Percentiles rank a stretch among this genome's conserved stretches.
These are phyloP conservation scores for Plagiodera versicolora DNA, from an alignment of 2,888 invertebrate species.

Conservation along the genomic window DNA sequence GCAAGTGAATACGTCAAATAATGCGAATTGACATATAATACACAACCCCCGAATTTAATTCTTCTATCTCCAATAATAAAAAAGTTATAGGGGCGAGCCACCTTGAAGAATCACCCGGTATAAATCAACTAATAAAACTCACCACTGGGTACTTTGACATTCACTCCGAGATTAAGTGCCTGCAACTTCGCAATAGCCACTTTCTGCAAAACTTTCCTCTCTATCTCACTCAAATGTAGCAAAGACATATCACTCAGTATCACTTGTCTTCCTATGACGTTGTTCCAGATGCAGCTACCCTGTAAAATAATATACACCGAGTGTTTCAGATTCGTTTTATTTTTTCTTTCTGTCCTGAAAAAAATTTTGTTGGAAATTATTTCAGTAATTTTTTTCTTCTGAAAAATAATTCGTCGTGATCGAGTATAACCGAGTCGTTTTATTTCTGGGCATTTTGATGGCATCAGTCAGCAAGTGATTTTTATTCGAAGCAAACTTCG, in stretches of 20 bases:
- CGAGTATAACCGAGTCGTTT: not conserved
- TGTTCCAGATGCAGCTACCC: conserved; percentile 82
- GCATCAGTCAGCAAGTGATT: not conserved
- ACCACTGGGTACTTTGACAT: conserved; percentile 82
- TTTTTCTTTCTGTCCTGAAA: too few species aligned
- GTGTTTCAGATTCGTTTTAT: too few species aligned
- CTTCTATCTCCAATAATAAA: too few species aligned
- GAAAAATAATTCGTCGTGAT: not conserved
- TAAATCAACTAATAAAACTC: too few species aligned
- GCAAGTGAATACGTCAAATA: too few species aligned
- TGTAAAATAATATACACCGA: conserved; percentile 51
- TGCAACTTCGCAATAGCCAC: conserved; percentile 85
- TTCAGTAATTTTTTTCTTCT: not conserved
- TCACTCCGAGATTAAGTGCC: conserved; percentile 81
- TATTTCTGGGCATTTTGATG: not conserved
- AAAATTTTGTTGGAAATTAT: too few species aligned
- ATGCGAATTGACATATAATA: too few species aligned
- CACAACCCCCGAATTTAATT: too few species aligned
- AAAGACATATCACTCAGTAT: conserved; percentile 71
- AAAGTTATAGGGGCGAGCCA: too few species aligned
- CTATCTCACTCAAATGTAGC: conserved; percentile 75
- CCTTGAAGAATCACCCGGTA: too few species aligned
- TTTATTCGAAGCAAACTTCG: not conserved
- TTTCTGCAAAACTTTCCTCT: conserved; percentile 78
- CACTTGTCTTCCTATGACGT: conserved; percentile 68